phyloP scores from a whole-genome alignment of 2,113 vertebrate genomes.

The Sceloporus tristichus region DNA sequence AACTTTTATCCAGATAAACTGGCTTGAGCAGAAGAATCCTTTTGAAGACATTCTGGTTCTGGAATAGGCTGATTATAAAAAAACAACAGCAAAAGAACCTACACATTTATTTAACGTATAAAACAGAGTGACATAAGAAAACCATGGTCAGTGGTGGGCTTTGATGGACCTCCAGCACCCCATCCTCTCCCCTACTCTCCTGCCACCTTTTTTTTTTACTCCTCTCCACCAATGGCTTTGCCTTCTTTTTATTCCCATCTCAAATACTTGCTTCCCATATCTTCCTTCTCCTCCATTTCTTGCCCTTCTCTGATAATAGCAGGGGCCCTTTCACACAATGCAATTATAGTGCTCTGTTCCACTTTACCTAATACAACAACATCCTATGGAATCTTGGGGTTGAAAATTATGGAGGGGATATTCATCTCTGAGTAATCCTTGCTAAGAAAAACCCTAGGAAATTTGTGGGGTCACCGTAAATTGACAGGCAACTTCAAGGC shows the following conservation, averaged over 20 bases:
- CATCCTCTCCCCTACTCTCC: not conserved
- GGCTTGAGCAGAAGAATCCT: rapidly evolving
- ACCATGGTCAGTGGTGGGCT: not conserved
- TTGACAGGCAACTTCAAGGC: no score
- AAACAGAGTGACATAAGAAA: not conserved
- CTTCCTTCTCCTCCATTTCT: not conserved
- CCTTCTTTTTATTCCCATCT: not conserved
- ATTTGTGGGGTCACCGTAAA: no score
- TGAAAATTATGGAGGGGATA: no score
- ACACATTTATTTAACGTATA: not conserved
- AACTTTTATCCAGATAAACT: not conserved
- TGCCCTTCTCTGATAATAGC: not conserved
- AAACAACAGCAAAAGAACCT: not conserved
- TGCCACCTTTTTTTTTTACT: not conserved
- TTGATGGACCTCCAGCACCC: not conserved
- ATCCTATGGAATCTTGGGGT: no score
- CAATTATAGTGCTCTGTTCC: no score
- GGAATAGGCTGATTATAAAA: not conserved
- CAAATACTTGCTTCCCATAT: not conserved
- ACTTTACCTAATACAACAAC: no score
- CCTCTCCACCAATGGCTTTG: no score
- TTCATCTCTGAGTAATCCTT: no score
- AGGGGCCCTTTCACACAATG: no score
- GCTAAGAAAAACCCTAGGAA: no score
- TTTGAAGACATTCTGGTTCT: conserved; percentile 35